Base-by-base conservation (phyloP, 2,113 vertebrate genomes). In the Aramus guarauna region DNA sequence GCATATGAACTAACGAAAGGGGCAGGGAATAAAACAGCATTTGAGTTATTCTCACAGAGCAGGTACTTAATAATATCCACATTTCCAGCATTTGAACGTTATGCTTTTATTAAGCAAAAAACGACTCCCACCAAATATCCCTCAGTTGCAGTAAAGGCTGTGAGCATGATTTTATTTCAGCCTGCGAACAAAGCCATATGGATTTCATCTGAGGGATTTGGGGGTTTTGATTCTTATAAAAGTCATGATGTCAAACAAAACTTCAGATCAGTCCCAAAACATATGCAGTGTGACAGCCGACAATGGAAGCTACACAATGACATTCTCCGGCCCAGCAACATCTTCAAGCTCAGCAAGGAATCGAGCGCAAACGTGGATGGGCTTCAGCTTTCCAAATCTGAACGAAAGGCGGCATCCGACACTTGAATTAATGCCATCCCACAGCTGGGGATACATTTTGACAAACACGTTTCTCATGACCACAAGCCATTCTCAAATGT, bases 161-260 rank as follows among this genome's bases (percentile, higher is more conserved):
- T 81, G 92, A 96, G 95, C 89, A 95, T 82, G 90, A 93, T 96
- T 97, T 96, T 96, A 86, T 94, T 96, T 95, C 92, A 96, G 95
- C 85, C 94, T 96, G 88, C 96, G 94, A 97, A 97, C 94, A 97
- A 96, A 96, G 91, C 95, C 97, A 97, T 97, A 97, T 97, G 97
- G 96, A 97, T 96, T 96, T 97, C 95, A 96, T 97, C 96, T 92
- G 75, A 92, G 91, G 88, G 90, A 95, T 97, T 96, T 97, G 91
- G 95, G 92, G 84, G 86, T 74, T 95, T 96, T 96, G 92, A 93
- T 97, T 96, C 94, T 96, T 97, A 94, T 95, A 96, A 86, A 96
- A 97, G 91, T 92, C 91, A 72, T 93, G 95, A 95, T 97, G 95
- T 97, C 97, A 95, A 95, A 96, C 94, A 96, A 95, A 97, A 96